These are phyloP conservation scores for Julus scanicus DNA, from an alignment of 2,888 invertebrate genomes.

Conservation along the genomic window DNA sequence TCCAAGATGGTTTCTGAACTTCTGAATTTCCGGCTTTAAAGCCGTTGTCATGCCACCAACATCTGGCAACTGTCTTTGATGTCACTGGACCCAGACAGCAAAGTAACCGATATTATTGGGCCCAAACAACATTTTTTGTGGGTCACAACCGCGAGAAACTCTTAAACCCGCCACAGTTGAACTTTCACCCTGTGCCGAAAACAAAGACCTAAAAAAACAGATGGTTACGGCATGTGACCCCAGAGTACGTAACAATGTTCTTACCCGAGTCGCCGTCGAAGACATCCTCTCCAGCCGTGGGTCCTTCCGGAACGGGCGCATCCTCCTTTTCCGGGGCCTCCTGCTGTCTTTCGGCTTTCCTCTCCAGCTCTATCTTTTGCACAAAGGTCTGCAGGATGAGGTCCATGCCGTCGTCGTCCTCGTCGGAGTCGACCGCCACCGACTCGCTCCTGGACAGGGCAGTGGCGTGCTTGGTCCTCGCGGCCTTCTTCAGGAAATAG, in stretches of 20 bases:
- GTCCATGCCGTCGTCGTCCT: slow-evolving; percentile 60
- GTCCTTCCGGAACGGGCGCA: not conserved
- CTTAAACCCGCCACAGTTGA: no score
- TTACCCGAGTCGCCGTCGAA: slow-evolving; percentile 42
- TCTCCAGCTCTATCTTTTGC: not conserved
- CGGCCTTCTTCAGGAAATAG: slow-evolving; percentile 83
- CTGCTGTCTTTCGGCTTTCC: slow-evolving; percentile 19
- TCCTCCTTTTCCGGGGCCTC: not conserved
- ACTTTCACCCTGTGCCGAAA: no score
- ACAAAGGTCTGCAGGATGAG: slow-evolving; percentile 46
- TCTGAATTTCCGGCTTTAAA: no score
- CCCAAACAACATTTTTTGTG: no score
- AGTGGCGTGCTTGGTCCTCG: slow-evolving; percentile 60
- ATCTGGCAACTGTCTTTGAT: no score
- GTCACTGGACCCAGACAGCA: no score
- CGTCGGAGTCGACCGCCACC: slow-evolving; percentile 65
- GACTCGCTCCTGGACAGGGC: not conserved
- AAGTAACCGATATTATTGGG: no score
- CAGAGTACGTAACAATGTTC: not conserved
- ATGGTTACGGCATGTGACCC: not conserved
- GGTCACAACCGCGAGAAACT: no score
- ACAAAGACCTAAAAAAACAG: no score
- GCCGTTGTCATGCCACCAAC: no score
- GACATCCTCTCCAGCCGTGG: not conserved
- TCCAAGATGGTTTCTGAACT: no score